These are phyloP conservation scores for Trichacis sp. DNA, from an alignment of 2,888 invertebrate species.

Conservation along the genomic window DNA sequence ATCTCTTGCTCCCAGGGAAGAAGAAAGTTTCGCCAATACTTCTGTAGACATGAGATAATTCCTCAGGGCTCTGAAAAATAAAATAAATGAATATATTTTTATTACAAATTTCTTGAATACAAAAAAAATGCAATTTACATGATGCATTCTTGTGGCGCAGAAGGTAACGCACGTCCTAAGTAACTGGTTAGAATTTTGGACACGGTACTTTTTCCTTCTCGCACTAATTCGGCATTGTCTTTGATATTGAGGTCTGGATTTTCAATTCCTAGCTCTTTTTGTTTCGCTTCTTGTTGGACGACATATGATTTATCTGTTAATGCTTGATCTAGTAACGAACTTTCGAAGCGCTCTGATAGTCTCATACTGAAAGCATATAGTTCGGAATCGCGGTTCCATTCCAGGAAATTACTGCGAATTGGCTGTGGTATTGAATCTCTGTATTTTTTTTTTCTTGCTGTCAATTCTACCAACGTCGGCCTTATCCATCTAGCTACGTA, in stretches of 20 bases:
- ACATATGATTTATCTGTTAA: constrained; percentile 86
- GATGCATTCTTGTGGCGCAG: constrained; percentile 82
- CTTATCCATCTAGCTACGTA: constrained; percentile 75
- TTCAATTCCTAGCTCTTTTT: constrained; percentile 79
- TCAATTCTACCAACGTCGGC: constrained; percentile 77
- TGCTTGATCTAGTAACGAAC: constrained; percentile 78
- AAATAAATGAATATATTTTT: no score
- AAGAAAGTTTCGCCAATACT: constrained; percentile 79
- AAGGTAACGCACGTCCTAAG: constrained; percentile 78
- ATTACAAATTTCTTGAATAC: no score
- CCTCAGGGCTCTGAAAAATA: constrained; percentile 74
- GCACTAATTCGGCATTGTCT: constrained; percentile 79
- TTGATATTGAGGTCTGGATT: constrained; percentile 71
- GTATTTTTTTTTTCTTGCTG: constrained; percentile 67
- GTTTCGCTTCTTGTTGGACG: constrained; percentile 77
- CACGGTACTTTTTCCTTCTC: constrained; percentile 78
- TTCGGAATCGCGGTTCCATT: constrained; percentile 91
- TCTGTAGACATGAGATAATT: constrained; percentile 77
- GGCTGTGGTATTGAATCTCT: constrained; percentile 51
- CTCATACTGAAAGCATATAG: constrained; percentile 89
- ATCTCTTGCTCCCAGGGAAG: constrained; percentile 85
- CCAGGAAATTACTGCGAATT: constrained; percentile 76
- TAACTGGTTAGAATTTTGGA: constrained; percentile 77
- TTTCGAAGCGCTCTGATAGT: constrained; percentile 85
- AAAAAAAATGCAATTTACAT: constrained; percentile 66